Conservation (phyloP, 2,797 vertebrate genomes). For the Chrysocyon brachyurus region DNA sequence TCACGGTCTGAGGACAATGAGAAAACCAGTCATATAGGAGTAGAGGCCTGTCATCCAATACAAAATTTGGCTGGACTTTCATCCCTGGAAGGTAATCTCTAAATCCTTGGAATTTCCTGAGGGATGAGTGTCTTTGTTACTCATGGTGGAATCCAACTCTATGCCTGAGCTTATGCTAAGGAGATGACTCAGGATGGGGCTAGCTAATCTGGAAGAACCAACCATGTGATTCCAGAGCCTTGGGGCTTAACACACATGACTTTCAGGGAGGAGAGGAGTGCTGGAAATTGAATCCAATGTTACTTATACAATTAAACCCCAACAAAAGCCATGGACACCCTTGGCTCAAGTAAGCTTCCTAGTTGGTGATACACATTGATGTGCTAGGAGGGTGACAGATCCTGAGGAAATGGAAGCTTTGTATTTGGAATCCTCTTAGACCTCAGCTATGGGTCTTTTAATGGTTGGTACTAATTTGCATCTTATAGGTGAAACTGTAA, state of each 20-base stretch:
- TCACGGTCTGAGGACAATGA: not conserved
- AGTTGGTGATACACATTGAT: not conserved
- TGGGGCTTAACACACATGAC: not conserved
- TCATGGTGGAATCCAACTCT: not conserved
- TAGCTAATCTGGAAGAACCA: not conserved
- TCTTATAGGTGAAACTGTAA: slow-evolving; percentile 18
- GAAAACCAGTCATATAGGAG: not conserved
- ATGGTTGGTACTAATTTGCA: not conserved
- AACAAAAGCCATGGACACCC: not conserved
- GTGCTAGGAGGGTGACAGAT: not conserved
- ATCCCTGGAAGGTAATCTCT: not conserved
- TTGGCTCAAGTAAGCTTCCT: not conserved
- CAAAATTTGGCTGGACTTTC: not conserved
- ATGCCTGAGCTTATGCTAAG: not conserved
- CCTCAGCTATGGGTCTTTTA: not conserved
- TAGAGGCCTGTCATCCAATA: not conserved
- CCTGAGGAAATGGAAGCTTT: not conserved
- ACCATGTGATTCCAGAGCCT: not conserved
- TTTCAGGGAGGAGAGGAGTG: not conserved
- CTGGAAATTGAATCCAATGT: not conserved
- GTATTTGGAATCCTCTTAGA: not conserved
- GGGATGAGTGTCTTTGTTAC: not conserved
- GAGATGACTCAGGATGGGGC: not conserved
- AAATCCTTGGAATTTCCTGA: not conserved
- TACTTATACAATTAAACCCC: not conserved